Evolutionary conservation across 2,113 vertebrate genomes (phyloP).

Genomic region (Dromas ardeola): DNA sequence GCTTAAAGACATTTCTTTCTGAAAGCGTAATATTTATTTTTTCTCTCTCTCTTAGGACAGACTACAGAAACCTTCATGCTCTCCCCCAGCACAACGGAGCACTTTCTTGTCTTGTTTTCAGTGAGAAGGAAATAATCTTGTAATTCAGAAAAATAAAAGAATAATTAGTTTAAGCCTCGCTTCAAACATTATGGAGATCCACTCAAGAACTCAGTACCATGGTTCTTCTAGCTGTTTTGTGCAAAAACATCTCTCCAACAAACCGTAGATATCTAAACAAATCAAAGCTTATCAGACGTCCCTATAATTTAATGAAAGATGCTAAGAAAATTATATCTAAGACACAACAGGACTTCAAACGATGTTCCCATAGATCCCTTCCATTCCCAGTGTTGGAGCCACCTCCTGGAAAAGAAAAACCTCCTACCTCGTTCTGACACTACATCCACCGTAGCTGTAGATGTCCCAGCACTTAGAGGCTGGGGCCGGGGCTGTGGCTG

Average conservation of each 20-base stretch:
- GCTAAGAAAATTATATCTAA: neutral
- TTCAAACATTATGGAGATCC: neutral
- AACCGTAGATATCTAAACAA: accelerated
- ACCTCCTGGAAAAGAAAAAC: neutral
- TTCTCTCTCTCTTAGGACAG: neutral
- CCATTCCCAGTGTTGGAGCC: neutral
- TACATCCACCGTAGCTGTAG: constrained; percentile 2
- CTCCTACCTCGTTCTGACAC: constrained; percentile 72
- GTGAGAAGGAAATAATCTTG: neutral
- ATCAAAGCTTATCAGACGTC: neutral
- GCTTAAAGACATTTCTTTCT: neutral
- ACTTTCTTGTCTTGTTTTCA: neutral
- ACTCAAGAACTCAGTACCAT: neutral
- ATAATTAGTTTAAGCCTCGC: neutral
- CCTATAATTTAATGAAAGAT: neutral
- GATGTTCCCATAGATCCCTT: neutral
- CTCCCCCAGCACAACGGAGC: neutral
- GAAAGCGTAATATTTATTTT: neutral
- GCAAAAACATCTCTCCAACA: neutral
- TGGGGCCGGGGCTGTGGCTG: constrained; percentile 76
- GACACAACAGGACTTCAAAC: neutral
- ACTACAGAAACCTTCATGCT: neutral
- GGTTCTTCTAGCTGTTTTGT: neutral
- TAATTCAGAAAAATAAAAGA: neutral
- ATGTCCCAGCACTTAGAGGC: constrained; percentile 54